Evolutionary conservation across 2,797 vertebrate species (phyloP), one percentile per base, ranked within the genome.

Genomic region (Anguilla obscura): DNA sequence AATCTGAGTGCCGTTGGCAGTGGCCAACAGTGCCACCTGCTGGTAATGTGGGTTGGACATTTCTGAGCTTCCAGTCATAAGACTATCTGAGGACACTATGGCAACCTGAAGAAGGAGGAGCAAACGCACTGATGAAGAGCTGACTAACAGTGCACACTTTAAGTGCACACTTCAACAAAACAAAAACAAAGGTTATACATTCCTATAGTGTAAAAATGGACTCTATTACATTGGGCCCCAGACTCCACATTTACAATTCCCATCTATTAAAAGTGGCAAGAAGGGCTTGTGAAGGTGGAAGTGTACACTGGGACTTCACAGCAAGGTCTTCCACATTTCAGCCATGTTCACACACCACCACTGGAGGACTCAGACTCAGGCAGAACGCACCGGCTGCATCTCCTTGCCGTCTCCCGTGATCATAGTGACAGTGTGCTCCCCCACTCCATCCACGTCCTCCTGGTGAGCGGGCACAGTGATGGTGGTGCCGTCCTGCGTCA

Each of bases 1-100:
- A 4, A 96, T 95, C 88, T 96, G 94, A 0, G 96, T 94, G 89
- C 95, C 94, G 0, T 92, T 94, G 82, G 95, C 88, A 0, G 95
- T 95, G 69, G 95, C 94, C 91, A 96, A 89, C 89, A 97, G 92
- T 0, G 95, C 94, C 94, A 96, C 95, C 93, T 96, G 95, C 89
- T 96, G 95, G 74, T 94, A 95, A 0, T 88, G 85, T 40, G 95
- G 91, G 4, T 93, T 91, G 1, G 91, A 1, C 0, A 95, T 8
- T 21, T 90, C 88, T 0, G 93, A 86, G 36, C 93, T 93, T n/a
- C 95, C 93, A 0, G 94, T 86, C 88, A 95, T 16, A 1, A 93
- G 92, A 3, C 93, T 87, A 12, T 94, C 95, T 7, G 95, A 92
- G n/a, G 95, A 86, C 24, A 96, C 95, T 91, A 96, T 91, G 69